Base-by-base conservation (phyloP, 2,888 invertebrate genomes). In the Pomacea canaliculata region DNA sequence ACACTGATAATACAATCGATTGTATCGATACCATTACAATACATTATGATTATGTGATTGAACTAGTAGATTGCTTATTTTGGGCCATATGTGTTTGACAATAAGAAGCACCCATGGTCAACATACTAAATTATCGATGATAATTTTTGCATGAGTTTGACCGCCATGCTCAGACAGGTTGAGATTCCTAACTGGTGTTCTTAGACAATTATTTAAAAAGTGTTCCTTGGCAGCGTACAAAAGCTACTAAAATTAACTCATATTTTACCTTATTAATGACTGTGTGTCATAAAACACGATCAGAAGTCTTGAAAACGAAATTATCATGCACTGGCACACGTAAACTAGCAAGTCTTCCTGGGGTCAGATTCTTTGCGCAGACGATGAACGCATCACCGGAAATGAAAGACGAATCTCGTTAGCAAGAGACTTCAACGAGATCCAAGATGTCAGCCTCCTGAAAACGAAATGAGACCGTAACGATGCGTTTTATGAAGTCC, bases 91-190 rank as follows among this genome's bases (percentile, higher is more conserved):
- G 51, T 56, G 10, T 56, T 16, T 56, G 16, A 56, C 12, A 56
- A 56, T 10, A 16, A 56, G 51, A 56, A 56, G 16, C 51, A 56
- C 51, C 51, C 63, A 63, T 23, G 63, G 74, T 68, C 74, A 74
- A 60, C 63, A 74, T 59, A 70, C 23, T 37, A 70, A 79, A 83
- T 78, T 78, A 78, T 81, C 78, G 76, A 83, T 83, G 84, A 80
- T 84, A 84, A 84, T 84, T 84, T 83, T 84, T 84, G 82, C 83
- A 79, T 81, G 76, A 78, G 76, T 78, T 66, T 77, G 82, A 82
- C 84, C 85, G 85, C 85, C 85, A 85, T 85, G 76, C 70, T 73
- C 66, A 66, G 76, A 62, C 62, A 74, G 68, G 74, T 63, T 69
- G 62, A 60, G 68, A 49, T 37, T 59, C 16, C 49, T 48, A 68